Conservation (phyloP, 2,888 invertebrate species). For the Limnephilus marmoratus region DNA sequence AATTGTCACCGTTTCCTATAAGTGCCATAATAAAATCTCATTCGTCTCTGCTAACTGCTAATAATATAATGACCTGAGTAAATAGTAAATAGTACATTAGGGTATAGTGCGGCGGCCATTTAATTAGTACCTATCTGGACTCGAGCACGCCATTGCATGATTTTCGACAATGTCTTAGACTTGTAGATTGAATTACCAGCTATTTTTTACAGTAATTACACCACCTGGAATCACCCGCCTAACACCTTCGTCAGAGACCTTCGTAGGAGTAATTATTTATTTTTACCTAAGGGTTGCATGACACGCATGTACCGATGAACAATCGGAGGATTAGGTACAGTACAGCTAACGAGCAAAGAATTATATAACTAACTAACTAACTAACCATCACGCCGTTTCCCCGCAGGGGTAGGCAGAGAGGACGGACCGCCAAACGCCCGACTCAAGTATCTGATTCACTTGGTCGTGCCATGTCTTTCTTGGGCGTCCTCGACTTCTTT, state of each 20-base stretch:
- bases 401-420: too few relatives aligned
- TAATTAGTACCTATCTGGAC: background rate
- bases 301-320: background rate
- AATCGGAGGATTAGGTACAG: background rate
- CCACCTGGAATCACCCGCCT: background rate
- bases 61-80: background rate
- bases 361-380: too few relatives aligned
- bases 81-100: background rate
- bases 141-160: background rate
- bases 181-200: background rate
- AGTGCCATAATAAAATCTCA: background rate
- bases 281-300: background rate
- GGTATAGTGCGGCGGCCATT: background rate
- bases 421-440: too few relatives aligned
- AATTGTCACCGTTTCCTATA: too few relatives aligned
- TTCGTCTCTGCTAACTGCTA: background rate
- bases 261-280: background rate
- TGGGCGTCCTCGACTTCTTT: too few relatives aligned
- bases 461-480: too few relatives aligned
- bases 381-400: too few relatives aligned
- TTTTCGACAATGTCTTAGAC: background rate
- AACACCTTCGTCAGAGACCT: background rate
- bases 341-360: too few relatives aligned
- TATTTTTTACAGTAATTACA: background rate
- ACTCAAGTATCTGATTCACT: too few relatives aligned